Conservation (phyloP, 2,113 vertebrate genomes). For the Sula dactylatra region DNA sequence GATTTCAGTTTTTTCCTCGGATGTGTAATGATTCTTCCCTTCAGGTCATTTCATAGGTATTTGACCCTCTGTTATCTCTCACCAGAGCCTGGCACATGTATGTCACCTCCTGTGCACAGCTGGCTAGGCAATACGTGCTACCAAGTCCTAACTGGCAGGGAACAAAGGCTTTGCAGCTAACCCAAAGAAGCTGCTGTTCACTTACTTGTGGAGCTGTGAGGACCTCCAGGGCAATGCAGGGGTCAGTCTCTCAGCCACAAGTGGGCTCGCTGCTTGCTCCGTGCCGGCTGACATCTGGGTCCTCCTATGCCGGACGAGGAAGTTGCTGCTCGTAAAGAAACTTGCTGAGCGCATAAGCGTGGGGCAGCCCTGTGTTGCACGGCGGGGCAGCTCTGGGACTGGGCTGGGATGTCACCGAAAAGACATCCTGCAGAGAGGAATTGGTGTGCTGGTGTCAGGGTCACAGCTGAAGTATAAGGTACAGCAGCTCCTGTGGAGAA, state of each 20-base stretch:
- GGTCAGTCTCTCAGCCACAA: neutral
- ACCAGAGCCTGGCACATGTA: accelerated
- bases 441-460: neutral
- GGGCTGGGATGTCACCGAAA: neutral
- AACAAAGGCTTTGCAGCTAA: neutral
- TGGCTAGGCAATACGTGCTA: neutral
- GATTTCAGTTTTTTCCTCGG: neutral
- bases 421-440: neutral
- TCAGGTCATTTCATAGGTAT: neutral
- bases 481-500: neutral
- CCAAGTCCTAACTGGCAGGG: neutral
- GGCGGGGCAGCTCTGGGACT: neutral
- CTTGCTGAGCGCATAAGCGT: neutral
- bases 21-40: too few species aligned
- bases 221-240: neutral
- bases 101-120: neutral
- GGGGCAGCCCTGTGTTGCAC: neutral
- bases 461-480: too few species aligned
- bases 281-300: neutral
- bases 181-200: neutral
- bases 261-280: accelerated
- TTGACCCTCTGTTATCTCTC: neutral
- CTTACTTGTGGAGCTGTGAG: neutral
- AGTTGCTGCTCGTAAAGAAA: neutral
- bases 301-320: neutral